Conservation (phyloP, 2,888 invertebrate genomes). For the Drosophila monieri region DNA sequence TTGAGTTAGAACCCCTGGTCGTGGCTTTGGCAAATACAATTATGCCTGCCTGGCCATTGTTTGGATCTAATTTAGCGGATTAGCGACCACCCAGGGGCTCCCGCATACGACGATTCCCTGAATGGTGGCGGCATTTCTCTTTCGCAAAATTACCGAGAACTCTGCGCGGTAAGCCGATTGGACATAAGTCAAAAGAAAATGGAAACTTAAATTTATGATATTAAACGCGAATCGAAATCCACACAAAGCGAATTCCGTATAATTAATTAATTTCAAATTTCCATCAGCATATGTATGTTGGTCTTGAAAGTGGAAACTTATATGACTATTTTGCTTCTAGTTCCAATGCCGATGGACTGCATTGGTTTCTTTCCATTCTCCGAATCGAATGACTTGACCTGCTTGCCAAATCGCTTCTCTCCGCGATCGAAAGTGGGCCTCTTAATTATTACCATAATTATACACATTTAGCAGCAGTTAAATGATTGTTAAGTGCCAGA, state of each 20-base stretch:
- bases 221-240: constrained; percentile 13
- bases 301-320: not conserved
- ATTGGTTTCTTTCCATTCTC: constrained; percentile 14
- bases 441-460: constrained; percentile 37
- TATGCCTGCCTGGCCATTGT: constrained; percentile 64
- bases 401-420: constrained; percentile 30
- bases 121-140: constrained; percentile 49
- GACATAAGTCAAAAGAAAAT: constrained; percentile 7
- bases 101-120: constrained; percentile 37
- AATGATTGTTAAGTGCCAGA: constrained; percentile 22
- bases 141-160: constrained; percentile 24
- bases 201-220: constrained; percentile 1
- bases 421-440: constrained; percentile 25
- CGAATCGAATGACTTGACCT: constrained; percentile 13
- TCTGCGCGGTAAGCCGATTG: constrained; percentile 29
- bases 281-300: constrained; percentile 1
- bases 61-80: constrained; percentile 46
- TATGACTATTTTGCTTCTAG: not conserved
- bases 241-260: constrained; percentile 8
- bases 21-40: constrained; percentile 55
- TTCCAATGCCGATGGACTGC: not conserved
- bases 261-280: constrained; percentile 33
- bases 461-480: constrained; percentile 31
- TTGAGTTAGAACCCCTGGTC: constrained; percentile 22
- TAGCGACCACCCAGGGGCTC: constrained; percentile 60